A percentile compares a stretch with the other conserved stretches of the same genome.
phyloP scores from a whole-genome alignment of 2,113 vertebrate species.

The Cyanoderma ruficeps region DNA sequence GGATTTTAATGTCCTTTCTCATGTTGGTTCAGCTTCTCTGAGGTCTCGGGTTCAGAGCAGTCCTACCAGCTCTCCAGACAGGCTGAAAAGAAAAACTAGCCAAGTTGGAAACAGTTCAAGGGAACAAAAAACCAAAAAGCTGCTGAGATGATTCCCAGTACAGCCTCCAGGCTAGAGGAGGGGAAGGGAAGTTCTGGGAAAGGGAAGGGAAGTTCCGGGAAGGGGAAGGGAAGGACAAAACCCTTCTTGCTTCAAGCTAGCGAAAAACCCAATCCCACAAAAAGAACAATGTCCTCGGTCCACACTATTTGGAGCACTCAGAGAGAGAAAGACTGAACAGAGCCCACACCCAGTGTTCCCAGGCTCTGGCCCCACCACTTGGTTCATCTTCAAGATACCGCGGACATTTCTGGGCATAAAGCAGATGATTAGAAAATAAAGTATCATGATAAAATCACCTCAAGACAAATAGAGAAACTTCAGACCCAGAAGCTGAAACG shows the following conservation, averaged over 20 bases:
- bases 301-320: rapidly evolving
- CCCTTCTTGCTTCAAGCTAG: neutral
- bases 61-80: rapidly evolving
- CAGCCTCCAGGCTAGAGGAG: neutral
- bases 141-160: rapidly evolving
- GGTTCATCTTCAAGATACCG: neutral
- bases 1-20: neutral
- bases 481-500: neutral
- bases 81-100: neutral
- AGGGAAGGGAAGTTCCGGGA: too few species aligned
- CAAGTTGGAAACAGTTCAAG: neutral
- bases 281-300: rapidly evolving
- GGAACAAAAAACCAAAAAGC: neutral
- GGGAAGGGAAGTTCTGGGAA: too few species aligned
- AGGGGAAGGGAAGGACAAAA: neutral
- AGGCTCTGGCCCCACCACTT: neutral
- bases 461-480: neutral
- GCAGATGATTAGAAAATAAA: neutral
- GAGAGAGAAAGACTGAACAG: neutral
- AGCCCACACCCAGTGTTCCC: too few species aligned
- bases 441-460: neutral
- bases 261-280: neutral
- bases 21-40: neutral
- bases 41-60: rapidly evolving
- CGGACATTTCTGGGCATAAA: neutral